Evolutionary conservation across 2,797 vertebrate species (phyloP).

Genomic region (Myiothlypis chrysogaster): DNA sequence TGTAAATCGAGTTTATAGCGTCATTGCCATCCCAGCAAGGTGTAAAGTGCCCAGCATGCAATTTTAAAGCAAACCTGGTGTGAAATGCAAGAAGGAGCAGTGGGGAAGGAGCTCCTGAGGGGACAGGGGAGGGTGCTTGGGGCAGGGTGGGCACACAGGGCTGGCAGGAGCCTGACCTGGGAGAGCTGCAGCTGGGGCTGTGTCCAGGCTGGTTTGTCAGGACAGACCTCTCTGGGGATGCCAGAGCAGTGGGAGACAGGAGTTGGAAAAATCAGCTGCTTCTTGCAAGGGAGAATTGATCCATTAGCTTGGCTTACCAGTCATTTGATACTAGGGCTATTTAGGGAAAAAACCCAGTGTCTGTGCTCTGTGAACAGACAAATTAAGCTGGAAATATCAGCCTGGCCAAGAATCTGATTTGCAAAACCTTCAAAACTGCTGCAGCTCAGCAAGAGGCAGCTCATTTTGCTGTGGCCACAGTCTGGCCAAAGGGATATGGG

Average conservation of each 20-base stretch:
- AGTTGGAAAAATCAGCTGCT: background rate
- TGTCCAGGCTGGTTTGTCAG: background rate
- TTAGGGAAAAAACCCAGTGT: background rate
- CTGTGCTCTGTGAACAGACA: background rate
- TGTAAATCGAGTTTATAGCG: background rate
- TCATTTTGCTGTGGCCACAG: accelerated
- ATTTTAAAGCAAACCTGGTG: background rate
- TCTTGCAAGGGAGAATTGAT: background rate
- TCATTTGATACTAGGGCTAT: conserved; percentile 1
- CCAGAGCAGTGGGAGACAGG: background rate
- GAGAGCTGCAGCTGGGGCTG: background rate
- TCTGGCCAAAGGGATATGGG: background rate
- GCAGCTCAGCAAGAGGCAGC: background rate
- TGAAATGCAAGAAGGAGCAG: background rate
- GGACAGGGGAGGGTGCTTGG: accelerated
- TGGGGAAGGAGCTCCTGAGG: accelerated
- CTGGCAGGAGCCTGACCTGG: background rate
- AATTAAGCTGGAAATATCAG: background rate
- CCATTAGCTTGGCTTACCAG: background rate
- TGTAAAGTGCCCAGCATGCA: background rate
- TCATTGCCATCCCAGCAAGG: background rate
- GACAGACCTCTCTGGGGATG: background rate
- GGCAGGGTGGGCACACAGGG: background rate
- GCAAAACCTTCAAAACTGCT: background rate
- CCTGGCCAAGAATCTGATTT: background rate